These are phyloP conservation scores for Phalera bucephala DNA, from an alignment of 2,888 invertebrate species.

Conservation along the genomic window DNA sequence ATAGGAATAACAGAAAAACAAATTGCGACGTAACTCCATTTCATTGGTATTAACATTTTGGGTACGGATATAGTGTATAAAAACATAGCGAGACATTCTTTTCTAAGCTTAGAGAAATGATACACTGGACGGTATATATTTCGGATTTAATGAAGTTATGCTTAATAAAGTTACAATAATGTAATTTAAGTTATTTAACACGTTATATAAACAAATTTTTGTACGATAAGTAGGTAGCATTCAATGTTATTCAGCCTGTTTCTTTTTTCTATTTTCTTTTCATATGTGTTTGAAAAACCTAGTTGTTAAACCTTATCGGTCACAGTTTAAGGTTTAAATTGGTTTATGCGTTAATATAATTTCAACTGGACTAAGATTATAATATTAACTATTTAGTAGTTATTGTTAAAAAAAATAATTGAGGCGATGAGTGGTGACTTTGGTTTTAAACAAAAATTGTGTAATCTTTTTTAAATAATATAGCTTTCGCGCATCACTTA, in stretches of 20 bases:
- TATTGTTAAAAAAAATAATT: conserved; percentile 28
- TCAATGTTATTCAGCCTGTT: conserved; percentile 45
- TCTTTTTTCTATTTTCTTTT: conserved; percentile 18
- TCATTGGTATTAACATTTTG: too few relatives aligned
- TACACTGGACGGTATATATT: conserved; percentile 6
- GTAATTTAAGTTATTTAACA: conserved; percentile 66
- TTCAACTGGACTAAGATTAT: conserved; percentile 32
- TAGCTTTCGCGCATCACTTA: not conserved
- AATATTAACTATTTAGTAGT: conserved; percentile 28
- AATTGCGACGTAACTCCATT: too few relatives aligned
- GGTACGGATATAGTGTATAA: too few relatives aligned
- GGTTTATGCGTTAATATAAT: conserved; percentile 26
- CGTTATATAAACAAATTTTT: conserved; percentile 62
- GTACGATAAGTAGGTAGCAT: conserved; percentile 78
- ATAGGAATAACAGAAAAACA: too few relatives aligned
- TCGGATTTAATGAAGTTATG: conserved; percentile 30
- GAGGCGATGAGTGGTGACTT: conserved; percentile 22
- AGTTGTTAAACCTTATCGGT: conserved; percentile 29
- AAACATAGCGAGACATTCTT: too few relatives aligned
- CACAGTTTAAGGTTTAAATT: conserved; percentile 23
- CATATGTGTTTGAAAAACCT: conserved; percentile 25
- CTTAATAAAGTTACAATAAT: conserved; percentile 46
- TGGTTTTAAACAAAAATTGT: conserved; percentile 23
- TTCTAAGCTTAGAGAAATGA: not conserved
- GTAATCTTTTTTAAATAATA: conserved; percentile 1